A percentile compares a stretch with the other conserved stretches of the same genome.
These are phyloP conservation scores for Nomada lathburiana DNA, from an alignment of 2,888 invertebrate genomes.

Conservation along the genomic window DNA sequence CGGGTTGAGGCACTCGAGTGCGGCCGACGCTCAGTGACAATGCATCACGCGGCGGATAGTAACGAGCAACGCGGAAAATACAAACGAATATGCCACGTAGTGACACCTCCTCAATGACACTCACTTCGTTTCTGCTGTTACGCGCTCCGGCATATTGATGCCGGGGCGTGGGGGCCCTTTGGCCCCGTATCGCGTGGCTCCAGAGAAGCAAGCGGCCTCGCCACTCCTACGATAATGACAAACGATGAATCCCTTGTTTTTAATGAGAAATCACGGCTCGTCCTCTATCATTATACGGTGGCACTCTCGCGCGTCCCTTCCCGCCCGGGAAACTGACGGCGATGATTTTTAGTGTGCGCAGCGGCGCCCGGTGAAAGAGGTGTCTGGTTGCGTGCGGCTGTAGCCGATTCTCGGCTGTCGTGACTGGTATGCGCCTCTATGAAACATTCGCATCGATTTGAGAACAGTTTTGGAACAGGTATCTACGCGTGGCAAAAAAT, in stretches of 20 bases:
- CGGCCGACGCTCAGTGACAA: constrained; percentile 77
- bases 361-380: constrained; percentile 17
- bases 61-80: constrained; percentile 78
- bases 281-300: constrained; percentile 64
- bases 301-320: constrained; percentile 5
- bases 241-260: constrained; percentile 83
- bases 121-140: constrained; percentile 67
- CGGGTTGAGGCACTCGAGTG: constrained; percentile 75
- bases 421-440: not conserved
- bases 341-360: constrained; percentile 37
- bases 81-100: constrained; percentile 84
- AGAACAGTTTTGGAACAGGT: no score
- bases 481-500: no score
- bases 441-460: no score
- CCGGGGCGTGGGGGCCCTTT: constrained; percentile 37
- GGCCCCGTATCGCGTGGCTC: constrained; percentile 51
- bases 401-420: not conserved
- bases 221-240: constrained; percentile 82
- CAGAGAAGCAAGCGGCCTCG: constrained; percentile 46
- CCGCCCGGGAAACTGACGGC: constrained; percentile 6
- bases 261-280: constrained; percentile 82
- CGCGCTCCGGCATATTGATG: constrained; percentile 47
- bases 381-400: no score
- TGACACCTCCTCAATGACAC: constrained; percentile 84
- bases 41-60: constrained; percentile 70